Base-by-base conservation (phyloP, 2,888 invertebrate species). In the Thecocarcelia acutangulata region DNA sequence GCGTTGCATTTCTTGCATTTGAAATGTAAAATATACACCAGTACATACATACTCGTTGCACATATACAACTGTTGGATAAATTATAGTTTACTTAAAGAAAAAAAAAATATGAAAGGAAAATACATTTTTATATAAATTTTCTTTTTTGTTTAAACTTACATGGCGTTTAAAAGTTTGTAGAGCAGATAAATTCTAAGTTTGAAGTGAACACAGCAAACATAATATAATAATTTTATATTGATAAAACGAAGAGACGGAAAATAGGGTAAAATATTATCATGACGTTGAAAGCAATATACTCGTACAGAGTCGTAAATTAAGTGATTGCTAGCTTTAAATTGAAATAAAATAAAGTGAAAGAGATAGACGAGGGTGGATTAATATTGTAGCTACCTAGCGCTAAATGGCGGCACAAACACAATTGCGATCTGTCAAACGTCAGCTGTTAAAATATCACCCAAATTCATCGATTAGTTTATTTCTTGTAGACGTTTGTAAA, bases 1-100 rank as follows among this genome's bases (percentile, higher is more conserved):
- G 12, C 11, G 28, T 48, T 54, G 56, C 56, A 56, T 68, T 68
- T 59, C 44, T 68, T 52, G 42, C 68, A 69, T 76, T 69, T 69
- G 46, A 75, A 61, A 69, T 54, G 54, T 76, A 61, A 56, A 76
- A 63, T 77, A 40, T 28, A 21, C 54, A 17, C 15, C 21, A 19
- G 9, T 37, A 19, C 17, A 11, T 15, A 2, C 28, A 5, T n/a
- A n/a, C n/a, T n/a, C n/a, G n/a, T n/a, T n/a, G n/a, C 12, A 42
- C 9, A 12, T 9, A 46, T 15, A 17, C 9, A 61, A 54, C 21
- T 37, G n/a, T n/a, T 24, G 42, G 37, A 54, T 61, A 24, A 56
- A 54, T 63, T 56, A 56, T 70, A 63, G 28, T 74, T 66, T 33
- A 21, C 5, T 12, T 58, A 46, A 48, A 1, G 33, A 64, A 48